Percentiles rank a stretch among this genome's conserved stretches.
Evolutionary conservation across 2,113 vertebrate genomes (phyloP).

Genomic region (Zeus faber): DNA sequence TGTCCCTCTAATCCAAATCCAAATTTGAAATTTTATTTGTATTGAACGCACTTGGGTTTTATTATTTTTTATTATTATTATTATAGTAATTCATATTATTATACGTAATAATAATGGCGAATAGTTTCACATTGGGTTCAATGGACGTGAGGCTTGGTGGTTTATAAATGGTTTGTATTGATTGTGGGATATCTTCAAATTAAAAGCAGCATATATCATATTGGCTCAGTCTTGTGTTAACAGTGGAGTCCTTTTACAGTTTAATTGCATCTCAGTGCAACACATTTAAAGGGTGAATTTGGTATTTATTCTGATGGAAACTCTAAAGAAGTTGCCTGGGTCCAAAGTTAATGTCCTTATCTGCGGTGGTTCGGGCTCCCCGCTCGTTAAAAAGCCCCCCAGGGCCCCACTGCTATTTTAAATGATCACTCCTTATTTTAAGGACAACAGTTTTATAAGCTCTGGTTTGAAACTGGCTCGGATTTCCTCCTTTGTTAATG

Average conservation of each 20-base stretch:
- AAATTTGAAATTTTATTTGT: too few relatives aligned
- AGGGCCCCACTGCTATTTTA: conserved; percentile 54
- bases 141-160: too few relatives aligned
- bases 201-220: conserved; percentile 6
- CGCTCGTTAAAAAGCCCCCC: conserved; percentile 54
- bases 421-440: conserved; percentile 62
- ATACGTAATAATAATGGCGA: too few relatives aligned
- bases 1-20: too few relatives aligned
- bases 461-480: conserved; percentile 54
- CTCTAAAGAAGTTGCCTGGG: neutral
- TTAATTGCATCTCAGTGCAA: conserved; percentile 54
- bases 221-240: conserved; percentile 14
- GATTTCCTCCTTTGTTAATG: conserved; percentile 63
- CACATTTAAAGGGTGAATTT: conserved; percentile 13
- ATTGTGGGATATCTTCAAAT: neutral
- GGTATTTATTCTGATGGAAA: too few relatives aligned
- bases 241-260: conserved; percentile 57
- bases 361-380: conserved; percentile 45
- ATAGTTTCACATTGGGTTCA: too few relatives aligned
- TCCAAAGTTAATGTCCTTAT: conserved; percentile 50
- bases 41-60: too few relatives aligned
- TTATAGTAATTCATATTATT: too few relatives aligned
- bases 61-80: too few relatives aligned
- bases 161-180: too few relatives aligned
- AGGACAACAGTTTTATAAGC: conserved; percentile 60